A percentile compares a stretch with the other conserved stretches of the same genome.
Evolutionary conservation across 2,113 vertebrate genomes (phyloP).

Genomic region (Perca schrenkii): DNA sequence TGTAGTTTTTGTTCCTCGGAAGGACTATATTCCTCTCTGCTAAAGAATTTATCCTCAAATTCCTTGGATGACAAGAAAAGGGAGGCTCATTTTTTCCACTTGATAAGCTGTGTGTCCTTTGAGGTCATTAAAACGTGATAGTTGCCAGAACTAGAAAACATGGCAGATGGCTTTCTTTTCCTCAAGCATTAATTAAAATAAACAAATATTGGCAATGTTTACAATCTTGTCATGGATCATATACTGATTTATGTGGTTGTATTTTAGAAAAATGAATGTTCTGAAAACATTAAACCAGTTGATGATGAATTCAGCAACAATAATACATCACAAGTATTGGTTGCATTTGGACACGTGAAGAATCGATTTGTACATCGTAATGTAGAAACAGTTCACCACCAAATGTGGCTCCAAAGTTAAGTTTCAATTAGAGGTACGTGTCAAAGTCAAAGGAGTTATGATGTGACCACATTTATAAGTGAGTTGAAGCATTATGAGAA

Average conservation of each 20-base stretch:
- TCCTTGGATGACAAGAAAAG: constrained; percentile 30
- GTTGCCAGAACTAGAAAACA: constrained; percentile 30
- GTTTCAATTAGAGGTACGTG: constrained; percentile 12
- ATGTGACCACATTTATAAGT: constrained; percentile 15
- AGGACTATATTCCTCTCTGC: constrained; percentile 2
- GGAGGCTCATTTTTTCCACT: not conserved
- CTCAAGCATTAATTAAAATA: constrained; percentile 35
- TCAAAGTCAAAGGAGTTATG: constrained; percentile 32
- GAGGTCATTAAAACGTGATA: constrained; percentile 29
- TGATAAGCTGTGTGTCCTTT: constrained; percentile 30
- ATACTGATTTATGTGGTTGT: not conserved
- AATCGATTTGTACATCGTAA: not conserved
- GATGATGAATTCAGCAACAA: not conserved
- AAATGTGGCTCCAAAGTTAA: constrained; percentile 21
- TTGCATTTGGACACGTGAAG: not conserved
- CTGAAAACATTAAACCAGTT: constrained; percentile 9
- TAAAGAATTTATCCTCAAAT: constrained; percentile 33
- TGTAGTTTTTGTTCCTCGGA: constrained; percentile 21
- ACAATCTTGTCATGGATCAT: constrained; percentile 13
- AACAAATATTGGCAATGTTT: constrained; percentile 49
- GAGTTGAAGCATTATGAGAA: constrained; percentile 37
- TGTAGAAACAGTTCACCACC: not conserved
- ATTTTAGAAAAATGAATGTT: not conserved
- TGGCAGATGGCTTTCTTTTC: constrained; percentile 22
- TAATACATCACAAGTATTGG: not conserved